Conservation (phyloP, 2,113 vertebrate genomes). For the Neodon shergylaensis region DNA sequence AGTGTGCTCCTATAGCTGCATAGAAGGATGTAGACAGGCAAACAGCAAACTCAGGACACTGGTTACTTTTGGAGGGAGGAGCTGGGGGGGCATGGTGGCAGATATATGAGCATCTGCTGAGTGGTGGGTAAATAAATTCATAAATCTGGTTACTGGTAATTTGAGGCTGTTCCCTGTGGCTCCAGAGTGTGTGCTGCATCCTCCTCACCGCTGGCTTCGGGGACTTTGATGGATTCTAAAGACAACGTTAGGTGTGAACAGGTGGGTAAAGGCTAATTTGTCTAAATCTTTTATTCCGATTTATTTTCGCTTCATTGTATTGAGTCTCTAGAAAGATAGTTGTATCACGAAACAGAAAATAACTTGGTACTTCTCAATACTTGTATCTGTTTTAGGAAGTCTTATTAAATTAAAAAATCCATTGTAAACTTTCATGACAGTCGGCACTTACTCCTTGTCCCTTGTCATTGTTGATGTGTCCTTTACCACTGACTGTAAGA, state of each 20-base stretch:
- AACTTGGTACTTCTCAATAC: neutral
- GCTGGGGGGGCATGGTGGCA: neutral
- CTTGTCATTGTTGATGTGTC: neutral
- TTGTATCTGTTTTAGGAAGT: neutral
- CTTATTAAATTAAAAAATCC: neutral
- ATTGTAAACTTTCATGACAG: neutral
- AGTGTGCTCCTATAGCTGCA: neutral
- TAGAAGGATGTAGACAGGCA: neutral
- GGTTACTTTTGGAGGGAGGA: neutral
- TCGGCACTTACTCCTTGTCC: neutral
- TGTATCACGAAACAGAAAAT: neutral
- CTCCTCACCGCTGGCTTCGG: neutral
- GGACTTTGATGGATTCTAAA: neutral
- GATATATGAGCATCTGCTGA: neutral
- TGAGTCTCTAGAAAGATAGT: neutral
- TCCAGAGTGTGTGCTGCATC: no score
- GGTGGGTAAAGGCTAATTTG: neutral
- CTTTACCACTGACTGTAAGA: neutral
- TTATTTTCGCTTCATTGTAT: neutral
- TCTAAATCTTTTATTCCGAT: neutral
- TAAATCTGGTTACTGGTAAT: neutral
- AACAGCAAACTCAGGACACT: neutral
- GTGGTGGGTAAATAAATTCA: neutral
- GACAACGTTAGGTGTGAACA: neutral
- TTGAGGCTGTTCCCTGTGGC: neutral